Conservation (phyloP, 2,113 vertebrate species). For the Tauraco erythrolophus region DNA sequence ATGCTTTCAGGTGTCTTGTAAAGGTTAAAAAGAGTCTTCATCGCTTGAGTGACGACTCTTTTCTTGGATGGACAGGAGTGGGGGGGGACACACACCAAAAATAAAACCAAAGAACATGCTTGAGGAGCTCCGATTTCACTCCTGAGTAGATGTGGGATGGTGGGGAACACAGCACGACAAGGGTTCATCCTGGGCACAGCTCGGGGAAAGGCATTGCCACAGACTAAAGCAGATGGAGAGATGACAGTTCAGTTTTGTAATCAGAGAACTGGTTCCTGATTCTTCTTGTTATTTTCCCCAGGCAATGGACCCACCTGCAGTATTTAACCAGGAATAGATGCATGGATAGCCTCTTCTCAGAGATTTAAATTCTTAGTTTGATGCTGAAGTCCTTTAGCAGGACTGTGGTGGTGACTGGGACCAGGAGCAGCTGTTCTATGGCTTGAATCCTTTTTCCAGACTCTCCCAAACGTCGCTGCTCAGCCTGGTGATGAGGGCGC, state of each 20-base stretch:
- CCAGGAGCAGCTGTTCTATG: background rate
- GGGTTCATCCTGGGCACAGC: rapidly evolving
- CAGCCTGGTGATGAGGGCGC: background rate
- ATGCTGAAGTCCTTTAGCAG: background rate
- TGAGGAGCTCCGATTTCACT: background rate
- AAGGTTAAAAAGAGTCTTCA: background rate
- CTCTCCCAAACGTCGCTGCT: background rate
- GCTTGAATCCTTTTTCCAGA: background rate
- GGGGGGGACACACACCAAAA: background rate
- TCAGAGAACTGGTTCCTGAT: background rate
- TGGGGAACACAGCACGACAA: rapidly evolving
- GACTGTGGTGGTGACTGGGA: background rate
- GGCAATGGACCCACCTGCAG: background rate
- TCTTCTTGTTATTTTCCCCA: background rate
- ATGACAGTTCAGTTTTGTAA: background rate
- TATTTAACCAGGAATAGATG: background rate
- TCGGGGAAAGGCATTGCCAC: background rate
- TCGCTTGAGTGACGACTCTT: background rate
- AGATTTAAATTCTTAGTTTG: background rate
- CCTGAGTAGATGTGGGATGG: background rate
- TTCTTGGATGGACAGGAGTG: background rate
- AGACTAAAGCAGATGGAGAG: background rate
- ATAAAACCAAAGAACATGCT: background rate
- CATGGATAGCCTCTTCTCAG: background rate
- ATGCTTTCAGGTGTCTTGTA: background rate